These are phyloP conservation scores for Melanostigma gelatinosum DNA, from an alignment of 2,113 vertebrate genomes.

Conservation along the genomic window DNA sequence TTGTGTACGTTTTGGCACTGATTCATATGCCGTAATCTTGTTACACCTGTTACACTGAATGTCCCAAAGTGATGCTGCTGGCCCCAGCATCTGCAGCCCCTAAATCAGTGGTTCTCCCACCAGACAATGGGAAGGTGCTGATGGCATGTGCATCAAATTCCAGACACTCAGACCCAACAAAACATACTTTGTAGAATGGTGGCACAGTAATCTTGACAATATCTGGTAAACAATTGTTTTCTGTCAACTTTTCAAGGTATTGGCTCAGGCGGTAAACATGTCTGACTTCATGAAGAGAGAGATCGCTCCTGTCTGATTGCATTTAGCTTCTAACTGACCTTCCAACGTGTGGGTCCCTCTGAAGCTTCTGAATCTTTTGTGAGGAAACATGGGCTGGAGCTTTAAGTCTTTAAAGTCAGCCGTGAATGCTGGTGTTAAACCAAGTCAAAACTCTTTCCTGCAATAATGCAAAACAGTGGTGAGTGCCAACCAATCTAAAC, in stretches of 20 bases:
- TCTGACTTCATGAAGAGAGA: neutral
- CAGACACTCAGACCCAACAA: neutral
- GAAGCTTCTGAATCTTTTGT: conserved; percentile 1
- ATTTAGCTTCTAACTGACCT: conserved; percentile 13
- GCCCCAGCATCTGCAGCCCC: neutral
- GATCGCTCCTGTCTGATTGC: neutral
- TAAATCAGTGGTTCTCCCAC: neutral
- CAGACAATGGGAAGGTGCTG: neutral
- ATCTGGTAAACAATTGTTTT: neutral
- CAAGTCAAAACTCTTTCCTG: conserved; percentile 7
- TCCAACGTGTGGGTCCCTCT: conserved; percentile 10
- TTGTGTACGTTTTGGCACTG: neutral
- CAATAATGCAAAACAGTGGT: conserved; percentile 35
- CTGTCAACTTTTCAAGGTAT: neutral
- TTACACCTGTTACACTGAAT: neutral
- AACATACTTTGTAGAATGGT: neutral
- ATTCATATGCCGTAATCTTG: neutral
- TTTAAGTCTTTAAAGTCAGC: conserved; percentile 24
- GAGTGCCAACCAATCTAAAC: conserved; percentile 21
- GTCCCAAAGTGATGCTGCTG: neutral
- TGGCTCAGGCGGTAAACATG: neutral
- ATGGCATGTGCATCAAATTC: neutral
- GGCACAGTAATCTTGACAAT: neutral
- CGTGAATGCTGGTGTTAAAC: conserved; percentile 30
- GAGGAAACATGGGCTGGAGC: neutral